These are phyloP conservation scores for Variabilichromis moorii DNA, from an alignment of 2,113 vertebrate species.

Conservation along the genomic window DNA sequence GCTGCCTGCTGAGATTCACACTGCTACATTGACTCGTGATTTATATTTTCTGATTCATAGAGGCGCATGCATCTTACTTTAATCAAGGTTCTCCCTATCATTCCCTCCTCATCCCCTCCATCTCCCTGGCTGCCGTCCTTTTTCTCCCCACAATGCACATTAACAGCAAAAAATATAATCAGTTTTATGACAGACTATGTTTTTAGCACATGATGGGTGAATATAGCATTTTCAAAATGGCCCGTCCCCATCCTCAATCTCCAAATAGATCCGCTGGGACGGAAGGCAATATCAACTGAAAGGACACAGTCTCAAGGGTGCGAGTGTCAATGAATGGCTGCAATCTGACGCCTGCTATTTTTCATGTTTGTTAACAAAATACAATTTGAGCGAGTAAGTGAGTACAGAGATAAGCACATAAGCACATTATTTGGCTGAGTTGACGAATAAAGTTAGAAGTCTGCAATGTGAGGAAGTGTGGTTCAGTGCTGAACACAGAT, in stretches of 20 bases:
- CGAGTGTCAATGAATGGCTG: neutral
- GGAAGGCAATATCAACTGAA: constrained; percentile 31
- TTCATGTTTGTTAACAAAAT: constrained; percentile 44
- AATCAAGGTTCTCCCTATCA: constrained; percentile 63
- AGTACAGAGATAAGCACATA: neutral
- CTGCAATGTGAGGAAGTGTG: neutral
- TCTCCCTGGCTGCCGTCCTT: neutral
- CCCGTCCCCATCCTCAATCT: constrained; percentile 53
- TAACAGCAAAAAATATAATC: constrained; percentile 63
- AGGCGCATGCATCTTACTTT: constrained; percentile 64
- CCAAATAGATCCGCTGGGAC: constrained; percentile 24
- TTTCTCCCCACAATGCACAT: constrained; percentile 49
- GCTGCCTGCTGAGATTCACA: constrained; percentile 39
- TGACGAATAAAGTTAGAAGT: neutral
- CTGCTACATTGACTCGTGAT: constrained; percentile 58
- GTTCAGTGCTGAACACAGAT: neutral
- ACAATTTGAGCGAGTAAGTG: neutral
- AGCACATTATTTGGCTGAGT: neutral
- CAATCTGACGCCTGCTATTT: constrained; percentile 48
- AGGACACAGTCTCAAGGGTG: constrained; percentile 36
- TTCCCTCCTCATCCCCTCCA: neutral
- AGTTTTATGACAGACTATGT: constrained; percentile 65
- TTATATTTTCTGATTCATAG: constrained; percentile 64
- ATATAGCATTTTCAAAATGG: constrained; percentile 67
- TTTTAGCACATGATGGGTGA: constrained; percentile 75